These are phyloP conservation scores for Parazoanthus darwini DNA, from an alignment of 92 coral and sea anemone genomes.

Conservation along the genomic window DNA sequence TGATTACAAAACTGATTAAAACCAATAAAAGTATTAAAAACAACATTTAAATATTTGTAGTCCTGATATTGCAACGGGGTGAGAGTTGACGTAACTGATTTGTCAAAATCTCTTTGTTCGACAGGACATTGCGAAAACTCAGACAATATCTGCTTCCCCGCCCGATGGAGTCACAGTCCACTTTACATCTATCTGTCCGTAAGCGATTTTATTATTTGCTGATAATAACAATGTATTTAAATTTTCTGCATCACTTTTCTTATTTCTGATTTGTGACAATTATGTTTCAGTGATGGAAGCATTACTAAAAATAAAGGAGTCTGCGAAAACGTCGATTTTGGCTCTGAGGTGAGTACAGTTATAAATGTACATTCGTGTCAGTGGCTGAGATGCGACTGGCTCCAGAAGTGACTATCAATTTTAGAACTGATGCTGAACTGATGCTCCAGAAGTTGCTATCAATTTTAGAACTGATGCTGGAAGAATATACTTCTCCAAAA, in stretches of 20 bases:
- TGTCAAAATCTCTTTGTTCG: background rate
- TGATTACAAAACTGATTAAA: too few relatives aligned
- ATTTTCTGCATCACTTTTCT: background rate
- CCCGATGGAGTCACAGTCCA: constrained; percentile 83
- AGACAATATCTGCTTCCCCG: constrained; percentile 80
- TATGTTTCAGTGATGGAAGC: constrained; percentile 60
- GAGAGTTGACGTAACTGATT: background rate
- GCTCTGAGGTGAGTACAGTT: constrained; percentile 61
- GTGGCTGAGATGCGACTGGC: background rate
- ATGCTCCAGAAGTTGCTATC: too few relatives aligned
- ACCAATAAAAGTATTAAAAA: too few relatives aligned
- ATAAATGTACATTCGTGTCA: background rate
- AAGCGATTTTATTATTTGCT: constrained; percentile 33
- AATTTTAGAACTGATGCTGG: too few relatives aligned
- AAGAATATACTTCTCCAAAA: too few relatives aligned
- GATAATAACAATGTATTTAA: background rate
- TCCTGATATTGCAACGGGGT: too few relatives aligned
- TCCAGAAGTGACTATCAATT: background rate
- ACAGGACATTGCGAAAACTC: constrained; percentile 82
- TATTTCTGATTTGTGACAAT: background rate
- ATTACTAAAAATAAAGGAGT: constrained; percentile 55
- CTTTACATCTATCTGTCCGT: constrained; percentile 88
- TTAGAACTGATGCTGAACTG: too few relatives aligned
- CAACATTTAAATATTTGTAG: too few relatives aligned
- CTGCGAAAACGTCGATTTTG: constrained; percentile 75